Base-by-base conservation (phyloP, 1,140 invertebrate genomes). In the Dreissena rostriformis region DNA sequence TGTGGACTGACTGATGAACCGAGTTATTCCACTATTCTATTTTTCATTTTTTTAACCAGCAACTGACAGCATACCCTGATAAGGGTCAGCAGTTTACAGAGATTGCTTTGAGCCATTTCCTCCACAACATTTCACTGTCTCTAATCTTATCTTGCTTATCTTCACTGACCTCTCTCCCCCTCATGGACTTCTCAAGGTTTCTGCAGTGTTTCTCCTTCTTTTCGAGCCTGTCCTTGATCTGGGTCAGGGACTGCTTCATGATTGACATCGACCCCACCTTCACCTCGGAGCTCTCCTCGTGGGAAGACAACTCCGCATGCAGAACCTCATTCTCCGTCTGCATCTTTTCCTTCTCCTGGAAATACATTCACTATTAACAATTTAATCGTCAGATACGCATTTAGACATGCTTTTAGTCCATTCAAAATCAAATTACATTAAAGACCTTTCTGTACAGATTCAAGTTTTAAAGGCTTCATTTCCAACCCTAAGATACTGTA, bases 221-320 rank as follows among this genome's bases (percentile, higher is more conserved):
- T 17, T 78, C 74, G 51, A 87, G 72, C 11, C 85, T 15, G 15
- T 87, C 82, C 53, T 87, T 86, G 49, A 88, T 78, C 65, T 79
- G 79, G 28, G 68, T 26, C 26, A 86, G 77, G 28, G 76, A 74
- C 57, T 82, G 79, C 61, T 86, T 82, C 82, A 90, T 73, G 24
- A 84, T 75, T 65, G 76, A 84, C 81, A 86, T 86, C 15, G 86
- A 79, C 6, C 70, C 77, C 2, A 39, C 51, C 29, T 51, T 81
- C 52, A 29, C 53, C 17, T 68, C 66, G 11, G 63, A 70, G 15
- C 68, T 81, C 22, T 79, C 29, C 39, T 76, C 17, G 15, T 61
- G 67, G 39, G 49, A 15, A 14, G n/a, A 52, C 22, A 83, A n/a
- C 15, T 70, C 53, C 17, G 72, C 53, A 22, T 84, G 77, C n/a